These are phyloP conservation scores for Empidonax alnorum DNA, from an alignment of 2,113 vertebrate species.

Conservation along the genomic window DNA sequence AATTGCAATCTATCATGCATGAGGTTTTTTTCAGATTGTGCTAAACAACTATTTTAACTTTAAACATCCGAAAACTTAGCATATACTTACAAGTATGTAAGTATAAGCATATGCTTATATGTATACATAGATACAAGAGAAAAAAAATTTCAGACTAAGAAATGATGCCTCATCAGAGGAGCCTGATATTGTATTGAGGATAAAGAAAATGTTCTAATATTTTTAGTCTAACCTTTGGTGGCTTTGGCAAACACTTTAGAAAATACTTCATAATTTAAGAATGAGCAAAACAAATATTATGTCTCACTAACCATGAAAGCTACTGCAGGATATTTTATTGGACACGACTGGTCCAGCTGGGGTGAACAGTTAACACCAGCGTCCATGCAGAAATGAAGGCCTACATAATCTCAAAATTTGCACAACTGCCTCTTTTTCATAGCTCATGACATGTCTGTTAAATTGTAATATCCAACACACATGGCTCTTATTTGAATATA, in stretches of 20 bases:
- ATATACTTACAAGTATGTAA: not conserved
- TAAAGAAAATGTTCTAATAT: not conserved
- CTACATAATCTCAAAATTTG: not conserved
- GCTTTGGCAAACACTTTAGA: not conserved
- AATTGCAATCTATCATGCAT: not conserved
- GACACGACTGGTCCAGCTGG: not conserved
- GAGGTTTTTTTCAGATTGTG: not conserved
- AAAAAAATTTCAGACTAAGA: not conserved
- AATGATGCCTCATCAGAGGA: not conserved
- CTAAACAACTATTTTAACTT: not conserved
- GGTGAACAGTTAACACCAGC: not conserved
- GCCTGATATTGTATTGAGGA: not conserved
- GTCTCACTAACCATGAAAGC: not conserved
- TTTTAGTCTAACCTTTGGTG: not conserved
- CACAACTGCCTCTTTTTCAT: not conserved
- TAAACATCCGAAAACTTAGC: not conserved
- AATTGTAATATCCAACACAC: not conserved
- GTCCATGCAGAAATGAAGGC: not conserved
- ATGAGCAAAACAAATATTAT: not conserved
- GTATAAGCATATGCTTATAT: too few relatives aligned
- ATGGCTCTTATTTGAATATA: not conserved
- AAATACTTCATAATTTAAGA: slow-evolving; percentile 9
- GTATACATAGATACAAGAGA: not conserved
- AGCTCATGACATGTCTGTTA: not conserved
- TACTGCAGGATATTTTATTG: not conserved